phyloP scores from a whole-genome alignment of 2,113 vertebrate species.

The Strigops habroptila region DNA sequence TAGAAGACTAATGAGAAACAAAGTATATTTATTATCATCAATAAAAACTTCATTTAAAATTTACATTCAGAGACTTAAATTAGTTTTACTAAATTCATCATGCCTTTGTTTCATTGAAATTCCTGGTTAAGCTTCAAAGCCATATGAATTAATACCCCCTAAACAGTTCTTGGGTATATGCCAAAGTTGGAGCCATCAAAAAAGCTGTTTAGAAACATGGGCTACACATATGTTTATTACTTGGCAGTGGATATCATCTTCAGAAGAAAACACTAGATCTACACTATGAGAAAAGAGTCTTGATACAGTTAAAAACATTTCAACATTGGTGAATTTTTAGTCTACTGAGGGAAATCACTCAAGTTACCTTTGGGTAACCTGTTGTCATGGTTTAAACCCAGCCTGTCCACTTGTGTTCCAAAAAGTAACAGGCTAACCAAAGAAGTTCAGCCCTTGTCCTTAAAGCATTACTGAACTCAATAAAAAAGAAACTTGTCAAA shows the following conservation, averaged over 20 bases:
- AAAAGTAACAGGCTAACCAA: not conserved
- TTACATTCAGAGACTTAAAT: constrained; percentile 71
- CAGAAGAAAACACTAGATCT: not conserved
- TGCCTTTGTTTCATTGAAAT: constrained; percentile 69
- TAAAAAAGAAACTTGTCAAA: not conserved
- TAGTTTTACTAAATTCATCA: constrained; percentile 64
- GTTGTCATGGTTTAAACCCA: not conserved
- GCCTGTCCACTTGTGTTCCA: not conserved
- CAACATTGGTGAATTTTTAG: not conserved
- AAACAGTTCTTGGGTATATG: constrained; percentile 34
- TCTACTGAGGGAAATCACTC: not conserved
- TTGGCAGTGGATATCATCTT: not conserved
- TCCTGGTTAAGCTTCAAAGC: constrained; percentile 58
- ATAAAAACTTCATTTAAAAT: constrained; percentile 78
- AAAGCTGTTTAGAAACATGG: constrained; percentile 15
- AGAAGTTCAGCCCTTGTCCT: not conserved
- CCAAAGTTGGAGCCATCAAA: constrained; percentile 15
- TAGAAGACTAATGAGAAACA: constrained; percentile 71
- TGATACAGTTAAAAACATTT: not conserved
- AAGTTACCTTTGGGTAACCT: not conserved
- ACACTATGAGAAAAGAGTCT: not conserved
- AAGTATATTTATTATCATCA: constrained; percentile 77
- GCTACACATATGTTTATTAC: not conserved
- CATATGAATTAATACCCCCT: constrained; percentile 54
- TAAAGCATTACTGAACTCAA: not conserved